Percentiles rank a stretch among this genome's conserved stretches.
Conservation (phyloP, 2,888 invertebrate genomes). For the Sarcophaga carnaria region DNA sequence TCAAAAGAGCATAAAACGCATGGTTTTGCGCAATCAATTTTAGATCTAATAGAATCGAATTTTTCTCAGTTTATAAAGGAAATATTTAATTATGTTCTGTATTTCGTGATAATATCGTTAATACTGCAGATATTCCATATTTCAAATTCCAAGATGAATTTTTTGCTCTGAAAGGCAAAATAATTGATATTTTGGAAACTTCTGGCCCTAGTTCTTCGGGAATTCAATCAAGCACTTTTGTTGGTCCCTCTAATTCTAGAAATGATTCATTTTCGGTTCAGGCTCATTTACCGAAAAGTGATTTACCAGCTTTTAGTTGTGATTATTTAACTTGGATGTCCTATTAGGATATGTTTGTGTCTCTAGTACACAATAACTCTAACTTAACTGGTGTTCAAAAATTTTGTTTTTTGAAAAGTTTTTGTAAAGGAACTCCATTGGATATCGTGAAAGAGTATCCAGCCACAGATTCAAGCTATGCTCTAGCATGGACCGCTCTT, state of each 20-base stretch:
- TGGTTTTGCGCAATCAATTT: constrained; percentile 3
- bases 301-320: constrained; percentile 34
- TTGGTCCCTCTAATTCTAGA: neutral
- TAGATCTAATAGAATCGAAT: constrained; percentile 12
- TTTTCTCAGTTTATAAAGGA: constrained; percentile 3
- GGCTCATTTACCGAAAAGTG: neutral
- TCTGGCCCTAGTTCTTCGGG: neutral
- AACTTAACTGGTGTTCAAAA: constrained; percentile 32
- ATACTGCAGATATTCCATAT: too few relatives aligned
- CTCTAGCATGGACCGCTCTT: constrained; percentile 20
- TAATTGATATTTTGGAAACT: constrained; percentile 4
- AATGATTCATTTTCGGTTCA: too few relatives aligned
- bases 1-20: constrained; percentile 8
- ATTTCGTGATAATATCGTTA: too few relatives aligned
- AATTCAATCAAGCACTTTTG: constrained; percentile 12
- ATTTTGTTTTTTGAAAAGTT: constrained; percentile 37
- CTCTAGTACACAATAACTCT: constrained; percentile 40
- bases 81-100: too few relatives aligned
- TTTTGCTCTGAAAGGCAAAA: constrained; percentile 11
- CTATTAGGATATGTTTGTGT: constrained; percentile 46
- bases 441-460: constrained; percentile 30
- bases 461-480: constrained; percentile 16
- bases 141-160: too few relatives aligned
- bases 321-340: constrained; percentile 45
- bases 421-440: neutral